Evolutionary conservation across 64 coral and sea anemone genomes (phyloP).

Genomic region (Dendronephthya gigantea): DNA sequence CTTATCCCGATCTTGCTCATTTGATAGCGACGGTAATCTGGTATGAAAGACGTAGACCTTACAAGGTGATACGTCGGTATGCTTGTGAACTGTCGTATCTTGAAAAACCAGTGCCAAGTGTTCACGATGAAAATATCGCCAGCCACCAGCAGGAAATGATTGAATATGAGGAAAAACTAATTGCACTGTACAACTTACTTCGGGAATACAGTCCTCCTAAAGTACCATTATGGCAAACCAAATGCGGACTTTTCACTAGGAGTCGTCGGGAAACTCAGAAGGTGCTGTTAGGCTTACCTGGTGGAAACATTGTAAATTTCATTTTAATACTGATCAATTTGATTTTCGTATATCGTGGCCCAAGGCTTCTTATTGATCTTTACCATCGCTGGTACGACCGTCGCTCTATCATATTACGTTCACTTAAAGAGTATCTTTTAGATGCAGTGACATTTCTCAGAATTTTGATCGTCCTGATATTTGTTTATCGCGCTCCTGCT

Average conservation of each 20-base stretch:
- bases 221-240: slow-evolving; percentile 60
- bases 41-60: slow-evolving; percentile 64
- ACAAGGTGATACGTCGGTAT: slow-evolving; percentile 68
- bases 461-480: slow-evolving; percentile 60
- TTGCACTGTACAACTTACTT: slow-evolving; percentile 37
- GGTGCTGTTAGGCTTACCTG: slow-evolving; percentile 62
- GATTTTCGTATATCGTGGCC: slow-evolving; percentile 69
- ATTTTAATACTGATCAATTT: slow-evolving; percentile 64
- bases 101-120: slow-evolving; percentile 25
- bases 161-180: slow-evolving; percentile 43
- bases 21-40: slow-evolving; percentile 60
- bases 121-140: slow-evolving; percentile 62
- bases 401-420: slow-evolving; percentile 52
- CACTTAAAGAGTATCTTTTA: slow-evolving; percentile 53
- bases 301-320: slow-evolving; percentile 53
- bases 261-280: slow-evolving; percentile 68
- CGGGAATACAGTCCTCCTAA: slow-evolving; percentile 49
- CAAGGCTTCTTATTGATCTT: slow-evolving; percentile 50
- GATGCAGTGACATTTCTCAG: slow-evolving; percentile 60
- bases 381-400: slow-evolving; percentile 83
- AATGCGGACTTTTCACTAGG: slow-evolving; percentile 54
- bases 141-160: slow-evolving; percentile 72
- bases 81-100: slow-evolving; percentile 76
- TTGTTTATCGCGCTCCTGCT: slow-evolving; percentile 78
- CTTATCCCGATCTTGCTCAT: slow-evolving; percentile 57